phyloP scores from a whole-genome alignment of 2,888 invertebrate species.

The Amorpha juglandis region DNA sequence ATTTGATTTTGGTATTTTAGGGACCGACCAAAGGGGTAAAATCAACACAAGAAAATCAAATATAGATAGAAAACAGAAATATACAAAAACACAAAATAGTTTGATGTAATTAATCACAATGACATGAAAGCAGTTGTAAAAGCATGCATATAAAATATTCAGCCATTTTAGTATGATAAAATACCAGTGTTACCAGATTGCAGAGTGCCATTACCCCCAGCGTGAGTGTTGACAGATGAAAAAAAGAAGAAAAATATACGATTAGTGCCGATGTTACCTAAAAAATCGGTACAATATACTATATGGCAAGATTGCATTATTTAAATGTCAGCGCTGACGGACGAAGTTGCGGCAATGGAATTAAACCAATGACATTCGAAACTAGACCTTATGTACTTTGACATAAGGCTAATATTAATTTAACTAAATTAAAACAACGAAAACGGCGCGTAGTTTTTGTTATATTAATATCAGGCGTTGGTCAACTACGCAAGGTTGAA shows the following conservation, averaged over 20 bases:
- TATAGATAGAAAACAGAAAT: background rate
- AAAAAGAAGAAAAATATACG: slow-evolving; percentile 73
- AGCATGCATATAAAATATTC: slow-evolving; percentile 44
- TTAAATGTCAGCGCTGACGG: slow-evolving; percentile 16
- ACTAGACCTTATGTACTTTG: no score
- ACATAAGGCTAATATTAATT: no score
- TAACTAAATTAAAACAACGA: no score
- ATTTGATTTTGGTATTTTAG: no score
- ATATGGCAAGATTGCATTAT: slow-evolving; percentile 70
- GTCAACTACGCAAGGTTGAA: background rate
- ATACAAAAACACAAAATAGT: background rate
- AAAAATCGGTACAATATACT: slow-evolving; percentile 27
- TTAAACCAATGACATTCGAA: no score
- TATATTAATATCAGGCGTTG: slow-evolving; percentile 44
- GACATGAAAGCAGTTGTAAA: slow-evolving; percentile 35
- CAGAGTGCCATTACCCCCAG: slow-evolving; percentile 82
- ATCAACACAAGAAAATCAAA: no score
- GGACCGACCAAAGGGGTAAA: no score
- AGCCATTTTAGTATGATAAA: slow-evolving; percentile 62
- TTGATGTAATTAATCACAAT: slow-evolving; percentile 9
- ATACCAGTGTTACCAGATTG: slow-evolving; percentile 82
- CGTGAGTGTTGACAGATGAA: slow-evolving; percentile 81
- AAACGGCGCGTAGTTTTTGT: slow-evolving; percentile 20
- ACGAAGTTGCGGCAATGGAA: no score
- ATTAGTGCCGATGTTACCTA: slow-evolving; percentile 65